These are phyloP conservation scores for Brachionus sp. DNA, from an alignment of 1,140 invertebrate genomes.

Conservation along the genomic window DNA sequence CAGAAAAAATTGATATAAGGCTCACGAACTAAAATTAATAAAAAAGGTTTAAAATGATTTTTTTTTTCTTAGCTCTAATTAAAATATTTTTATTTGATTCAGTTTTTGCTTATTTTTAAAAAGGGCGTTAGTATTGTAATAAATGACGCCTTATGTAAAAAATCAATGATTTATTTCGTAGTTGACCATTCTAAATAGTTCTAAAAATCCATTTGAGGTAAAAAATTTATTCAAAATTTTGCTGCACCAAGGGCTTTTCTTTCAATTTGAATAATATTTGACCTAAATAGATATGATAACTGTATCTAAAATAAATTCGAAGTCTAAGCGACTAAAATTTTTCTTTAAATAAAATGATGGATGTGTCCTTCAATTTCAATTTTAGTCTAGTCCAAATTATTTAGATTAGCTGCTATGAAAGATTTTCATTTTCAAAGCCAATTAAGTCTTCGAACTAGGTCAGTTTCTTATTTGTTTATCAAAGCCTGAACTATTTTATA, in stretches of 20 bases:
- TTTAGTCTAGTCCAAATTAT: background rate
- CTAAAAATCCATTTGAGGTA: no score
- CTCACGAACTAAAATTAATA: background rate
- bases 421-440: constrained; percentile 1
- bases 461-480: constrained; percentile 19
- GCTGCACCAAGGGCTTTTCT: background rate
- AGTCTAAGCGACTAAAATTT: background rate
- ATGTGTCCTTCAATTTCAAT: background rate
- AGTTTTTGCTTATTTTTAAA: background rate
- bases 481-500: background rate
- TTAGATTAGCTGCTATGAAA: background rate
- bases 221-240: background rate
- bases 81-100: background rate
- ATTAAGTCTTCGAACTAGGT: constrained; percentile 22
- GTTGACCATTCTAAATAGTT: no score
- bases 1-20: background rate
- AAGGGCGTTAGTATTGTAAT: background rate
- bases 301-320: background rate
- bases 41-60: background rate
- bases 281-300: background rate
- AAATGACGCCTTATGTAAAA: background rate
- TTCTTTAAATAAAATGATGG: background rate
- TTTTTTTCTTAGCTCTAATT: background rate
- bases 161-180: background rate
- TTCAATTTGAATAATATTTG: background rate